Evolutionary conservation across 2,888 invertebrate genomes (phyloP).

Genomic region (Cosmorhoe ocellata): DNA sequence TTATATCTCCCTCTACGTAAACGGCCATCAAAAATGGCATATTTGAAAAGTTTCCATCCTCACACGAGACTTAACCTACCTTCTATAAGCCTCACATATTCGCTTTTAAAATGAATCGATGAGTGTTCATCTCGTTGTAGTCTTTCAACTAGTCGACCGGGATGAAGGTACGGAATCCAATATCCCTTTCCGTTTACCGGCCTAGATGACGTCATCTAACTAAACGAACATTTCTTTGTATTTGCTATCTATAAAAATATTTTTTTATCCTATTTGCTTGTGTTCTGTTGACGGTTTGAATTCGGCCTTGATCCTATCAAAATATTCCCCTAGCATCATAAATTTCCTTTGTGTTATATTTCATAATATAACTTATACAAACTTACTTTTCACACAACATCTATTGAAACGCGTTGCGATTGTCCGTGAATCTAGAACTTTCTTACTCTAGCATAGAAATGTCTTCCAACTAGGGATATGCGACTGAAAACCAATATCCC

Average conservation of each 20-base stretch:
- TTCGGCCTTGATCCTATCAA: no score
- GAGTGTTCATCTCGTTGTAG: conserved; percentile 13
- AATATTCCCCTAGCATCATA: no score
- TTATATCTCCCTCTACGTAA: no score
- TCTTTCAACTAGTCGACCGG: conserved; percentile 1
- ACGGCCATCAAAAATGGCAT: no score
- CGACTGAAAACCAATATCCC: conserved; percentile 46
- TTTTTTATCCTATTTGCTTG: no score
- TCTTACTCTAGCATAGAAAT: neutral
- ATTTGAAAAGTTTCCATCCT: neutral
- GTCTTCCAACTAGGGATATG: conserved; percentile 5
- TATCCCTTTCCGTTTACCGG: conserved; percentile 15
- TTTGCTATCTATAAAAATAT: no score
- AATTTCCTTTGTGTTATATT: no score
- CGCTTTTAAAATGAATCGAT: conserved; percentile 9
- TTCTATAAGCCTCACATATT: conserved; percentile 13
- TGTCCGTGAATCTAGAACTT: no score
- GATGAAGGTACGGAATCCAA: neutral
- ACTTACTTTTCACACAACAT: neutral
- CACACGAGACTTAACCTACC: conserved; percentile 9
- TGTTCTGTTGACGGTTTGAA: no score
- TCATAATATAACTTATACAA: no score
- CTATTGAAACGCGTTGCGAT: no score
- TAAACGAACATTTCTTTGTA: no score
- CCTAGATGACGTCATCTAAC: neutral